Conservation (phyloP, 2,797 vertebrate species). For the Monodelphis domestica region DNA sequence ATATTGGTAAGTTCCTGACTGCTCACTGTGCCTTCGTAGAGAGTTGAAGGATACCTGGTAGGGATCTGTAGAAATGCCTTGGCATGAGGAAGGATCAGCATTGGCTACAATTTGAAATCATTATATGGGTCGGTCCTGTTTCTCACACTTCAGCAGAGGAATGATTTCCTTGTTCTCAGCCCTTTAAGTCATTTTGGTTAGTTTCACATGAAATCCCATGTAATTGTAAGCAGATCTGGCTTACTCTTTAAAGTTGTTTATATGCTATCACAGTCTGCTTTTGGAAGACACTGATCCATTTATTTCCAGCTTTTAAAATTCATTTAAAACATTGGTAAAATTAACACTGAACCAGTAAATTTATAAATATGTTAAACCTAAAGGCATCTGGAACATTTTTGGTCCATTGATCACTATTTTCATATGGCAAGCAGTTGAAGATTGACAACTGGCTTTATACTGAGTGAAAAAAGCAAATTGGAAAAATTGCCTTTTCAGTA, state of each 20-base stretch:
- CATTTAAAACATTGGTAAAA: neutral
- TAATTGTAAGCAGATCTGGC: neutral
- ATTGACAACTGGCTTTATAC: neutral
- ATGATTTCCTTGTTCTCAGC: constrained; percentile 1
- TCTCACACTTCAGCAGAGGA: neutral
- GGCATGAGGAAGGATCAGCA: neutral
- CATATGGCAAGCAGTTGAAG: neutral
- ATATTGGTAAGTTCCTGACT: constrained; percentile 90
- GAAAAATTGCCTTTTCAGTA: constrained; percentile 22
- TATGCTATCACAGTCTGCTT: neutral
- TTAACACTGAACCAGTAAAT: neutral
- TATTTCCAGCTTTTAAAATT: neutral
- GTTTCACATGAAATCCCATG: neutral
- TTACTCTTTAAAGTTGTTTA: neutral
- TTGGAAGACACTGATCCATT: neutral
- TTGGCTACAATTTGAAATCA: neutral
- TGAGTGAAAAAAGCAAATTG: constrained; percentile 14
- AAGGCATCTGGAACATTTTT: constrained; percentile 28
- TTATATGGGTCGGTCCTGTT: neutral
- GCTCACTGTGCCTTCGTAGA: constrained; percentile 6
- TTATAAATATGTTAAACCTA: constrained; percentile 1
- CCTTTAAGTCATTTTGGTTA: constrained; percentile 10
- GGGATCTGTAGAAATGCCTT: constrained; percentile 1
- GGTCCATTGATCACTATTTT: neutral
- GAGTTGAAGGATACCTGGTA: neutral